phyloP scores from a whole-genome alignment of 2,797 vertebrate species.

The Gymnothorax reevesii region DNA sequence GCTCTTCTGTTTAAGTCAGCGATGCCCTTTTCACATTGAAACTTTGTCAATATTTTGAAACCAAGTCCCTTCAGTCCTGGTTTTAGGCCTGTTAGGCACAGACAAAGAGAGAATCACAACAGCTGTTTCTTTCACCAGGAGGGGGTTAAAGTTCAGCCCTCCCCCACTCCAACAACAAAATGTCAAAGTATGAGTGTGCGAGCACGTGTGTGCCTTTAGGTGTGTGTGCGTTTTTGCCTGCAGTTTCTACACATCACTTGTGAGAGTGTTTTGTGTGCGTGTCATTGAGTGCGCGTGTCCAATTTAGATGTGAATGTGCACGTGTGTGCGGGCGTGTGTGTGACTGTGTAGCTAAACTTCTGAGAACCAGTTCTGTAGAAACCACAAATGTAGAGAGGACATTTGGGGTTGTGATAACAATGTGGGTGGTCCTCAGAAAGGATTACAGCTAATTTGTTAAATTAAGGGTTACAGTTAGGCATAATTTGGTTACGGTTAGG shows the following conservation, averaged over 20 bases:
- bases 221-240: not conserved
- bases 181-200: not conserved
- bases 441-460: too few species aligned
- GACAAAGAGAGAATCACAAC: constrained; percentile 27
- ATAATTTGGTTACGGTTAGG: too few species aligned
- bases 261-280: not conserved
- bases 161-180: constrained; percentile 9
- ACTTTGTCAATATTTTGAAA: constrained; percentile 9
- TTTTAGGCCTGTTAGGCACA: not conserved
- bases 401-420: too few species aligned
- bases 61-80: not conserved
- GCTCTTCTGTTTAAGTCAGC: not conserved
- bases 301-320: too few species aligned
- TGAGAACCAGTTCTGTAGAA: too few species aligned
- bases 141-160: constrained; percentile 33
- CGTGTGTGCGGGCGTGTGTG: too few species aligned
- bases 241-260: not conserved
- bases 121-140: constrained; percentile 31
- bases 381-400: too few species aligned
- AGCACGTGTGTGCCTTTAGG: constrained; percentile 26
- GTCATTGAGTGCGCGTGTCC: too few species aligned
- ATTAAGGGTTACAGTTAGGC: too few species aligned
- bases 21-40: not conserved
- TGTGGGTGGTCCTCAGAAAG: too few species aligned
- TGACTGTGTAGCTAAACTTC: too few species aligned